Evolutionary conservation across 2,888 invertebrate species (phyloP).

Genomic region (Leucophenga montana): DNA sequence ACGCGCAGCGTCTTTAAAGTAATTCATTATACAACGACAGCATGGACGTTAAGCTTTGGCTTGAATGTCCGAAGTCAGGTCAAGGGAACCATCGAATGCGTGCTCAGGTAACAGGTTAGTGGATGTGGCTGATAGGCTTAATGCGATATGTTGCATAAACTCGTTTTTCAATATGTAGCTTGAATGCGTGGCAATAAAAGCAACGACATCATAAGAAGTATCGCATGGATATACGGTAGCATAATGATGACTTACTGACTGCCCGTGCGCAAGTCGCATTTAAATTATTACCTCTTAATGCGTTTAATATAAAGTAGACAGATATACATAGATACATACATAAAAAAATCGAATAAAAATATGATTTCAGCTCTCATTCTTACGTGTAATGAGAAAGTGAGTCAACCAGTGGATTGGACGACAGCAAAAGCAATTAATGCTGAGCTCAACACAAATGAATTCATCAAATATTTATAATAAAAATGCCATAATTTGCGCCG

Average conservation of each 20-base stretch:
- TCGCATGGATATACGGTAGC: not conserved
- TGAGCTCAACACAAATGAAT: constrained; percentile 11
- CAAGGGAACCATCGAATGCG: no score
- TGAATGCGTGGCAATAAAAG: constrained; percentile 19
- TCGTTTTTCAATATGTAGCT: no score
- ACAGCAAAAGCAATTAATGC: no score
- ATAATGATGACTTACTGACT: constrained; percentile 3
- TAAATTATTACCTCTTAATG: not conserved
- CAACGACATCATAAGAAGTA: no score
- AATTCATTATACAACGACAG: constrained; percentile 57
- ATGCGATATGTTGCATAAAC: not conserved
- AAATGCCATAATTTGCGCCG: constrained; percentile 54
- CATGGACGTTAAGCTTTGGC: not conserved
- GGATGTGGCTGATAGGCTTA: constrained; percentile 6
- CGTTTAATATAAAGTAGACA: constrained; percentile 5
- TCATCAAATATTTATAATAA: constrained; percentile 43
- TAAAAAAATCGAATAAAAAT: no score
- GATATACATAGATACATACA: constrained; percentile 26
- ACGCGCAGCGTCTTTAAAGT: constrained; percentile 59
- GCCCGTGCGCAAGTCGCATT: constrained; percentile 5
- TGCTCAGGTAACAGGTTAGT: constrained; percentile 27
- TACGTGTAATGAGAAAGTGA: no score
- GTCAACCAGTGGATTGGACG: no score
- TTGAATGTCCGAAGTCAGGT: not conserved
- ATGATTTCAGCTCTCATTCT: no score